Base-by-base conservation (phyloP, 2,888 invertebrate species). In the Tenthredo amoena region DNA sequence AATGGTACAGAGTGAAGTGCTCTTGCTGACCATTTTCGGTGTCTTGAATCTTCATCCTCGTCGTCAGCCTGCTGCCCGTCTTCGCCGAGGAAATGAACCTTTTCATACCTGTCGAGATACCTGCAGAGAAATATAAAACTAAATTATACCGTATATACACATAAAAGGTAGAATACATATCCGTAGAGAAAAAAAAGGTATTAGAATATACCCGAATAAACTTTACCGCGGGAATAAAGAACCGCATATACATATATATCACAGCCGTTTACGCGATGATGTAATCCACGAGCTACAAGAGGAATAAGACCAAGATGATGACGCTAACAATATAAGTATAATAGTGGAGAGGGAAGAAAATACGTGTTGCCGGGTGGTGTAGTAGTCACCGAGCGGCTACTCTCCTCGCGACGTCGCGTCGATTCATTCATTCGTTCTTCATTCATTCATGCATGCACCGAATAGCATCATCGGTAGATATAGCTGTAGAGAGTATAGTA, bases 41-140 rank as follows among this genome's bases (percentile, higher is more conserved):
- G 96, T 26, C 98, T 95, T 82, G 96, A 95, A 86, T 96, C 95
- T 90, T 97, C 96, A 87, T 97, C 97, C 89, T 98, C 97, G 87
- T 97, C 97, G 74, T 96, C 96, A 84, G 96, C 94, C 86, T 97
- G 97, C 89, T 96, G 96, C 71, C 95, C 95, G 92, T 99, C 99
- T 91, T 99, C 97, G 5, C 98, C 98, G 40, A 98, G 96, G 90
- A 97, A 98, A 93, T 97, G 97, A 15, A 98, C 96, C 91, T 98
- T 96, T 94, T 99, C 99, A 95, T 98, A 99, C 91, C 98, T 96
- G 92, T 96, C 97, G 93, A 98, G 94, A 94, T 96, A 95, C 91
- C 96, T 96, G 93, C 6, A 37, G 26, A 40, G 0, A 12, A 21
- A 2, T 62, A 50, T 15, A 55, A 7, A 1, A n/a, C n/a, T 55